Evolutionary conservation across 1,140 invertebrate species (phyloP), one percentile per base, ranked within the genome.

Genomic region (Druon quercuslanigerum): DNA sequence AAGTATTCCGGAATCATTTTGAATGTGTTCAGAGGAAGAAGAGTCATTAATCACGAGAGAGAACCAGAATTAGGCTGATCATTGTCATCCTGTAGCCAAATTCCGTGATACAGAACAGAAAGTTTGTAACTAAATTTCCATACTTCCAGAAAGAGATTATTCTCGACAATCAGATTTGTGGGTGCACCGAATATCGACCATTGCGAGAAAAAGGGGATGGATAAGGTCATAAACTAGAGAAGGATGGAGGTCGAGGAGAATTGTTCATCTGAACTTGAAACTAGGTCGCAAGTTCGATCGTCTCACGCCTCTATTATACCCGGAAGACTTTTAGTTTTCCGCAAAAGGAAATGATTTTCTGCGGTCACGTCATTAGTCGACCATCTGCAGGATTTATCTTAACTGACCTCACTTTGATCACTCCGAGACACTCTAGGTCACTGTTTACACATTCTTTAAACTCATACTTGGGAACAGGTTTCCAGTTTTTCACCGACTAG

Each of bases 211-310:
- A 56, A 56, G 54, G 20, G 54, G 19, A 56, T 56, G 54, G 54
- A 66, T 57, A 40, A 66, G 57, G 57, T 40, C 25, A 33, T 66
- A 66, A 66, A 66, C 14, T 66, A 9, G 13, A 14, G 20, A 13
- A 66, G 57, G 25, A 33, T 25, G 20, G 19, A 66, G 57, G 57
- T 66, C 19, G 57, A 66, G 57, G 3, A 33, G 57, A 66, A 66
- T 12, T 66, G 25, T 66, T 20, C 25, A 66, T 66, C 40, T 66
- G 57, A 66, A 66, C 57, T 66, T 66, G 57, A 66, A 66, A 66
- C 57, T 66, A 25, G 57, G 57, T 66, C 57, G 25, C 57, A 66
- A 66, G 57, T 66, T 66, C 57, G 25, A 66, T 66, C 57, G 57
- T 66, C 25, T 14, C 16, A 14, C 60, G 33, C 16, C 60, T 66